Percentiles rank a stretch among this genome's conserved stretches.
phyloP scores from a whole-genome alignment of 2,797 vertebrate species.

The Tarsius wallacei region DNA sequence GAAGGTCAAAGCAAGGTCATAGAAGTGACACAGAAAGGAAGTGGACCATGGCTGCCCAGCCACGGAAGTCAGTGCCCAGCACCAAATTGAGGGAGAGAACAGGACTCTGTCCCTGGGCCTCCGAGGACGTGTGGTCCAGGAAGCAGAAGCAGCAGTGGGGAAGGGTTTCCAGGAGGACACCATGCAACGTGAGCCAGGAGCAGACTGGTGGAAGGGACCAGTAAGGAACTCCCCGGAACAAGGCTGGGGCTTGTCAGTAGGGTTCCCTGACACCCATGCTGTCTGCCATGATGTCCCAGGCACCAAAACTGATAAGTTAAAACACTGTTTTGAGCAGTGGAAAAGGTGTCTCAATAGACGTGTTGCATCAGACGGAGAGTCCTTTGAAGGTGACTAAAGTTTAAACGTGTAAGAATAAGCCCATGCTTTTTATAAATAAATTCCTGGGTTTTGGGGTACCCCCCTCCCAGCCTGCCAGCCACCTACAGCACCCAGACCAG shows the following conservation, averaged over 20 bases:
- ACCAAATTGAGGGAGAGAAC: not conserved
- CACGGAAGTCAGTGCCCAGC: no score
- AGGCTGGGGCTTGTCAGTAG: not conserved
- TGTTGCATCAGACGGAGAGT: no score
- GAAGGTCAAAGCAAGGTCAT: not conserved
- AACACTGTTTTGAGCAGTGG: no score
- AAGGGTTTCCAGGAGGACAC: not conserved
- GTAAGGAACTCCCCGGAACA: not conserved
- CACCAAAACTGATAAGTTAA: no score
- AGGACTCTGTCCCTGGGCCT: not conserved
- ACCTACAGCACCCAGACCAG: rapidly evolving
- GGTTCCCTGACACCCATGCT: not conserved
- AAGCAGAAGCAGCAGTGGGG: not conserved
- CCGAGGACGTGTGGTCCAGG: not conserved
- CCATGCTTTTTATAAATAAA: no score
- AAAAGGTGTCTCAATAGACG: no score
- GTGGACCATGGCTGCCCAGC: no score
- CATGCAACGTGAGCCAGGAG: no score
- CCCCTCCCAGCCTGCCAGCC: not conserved
- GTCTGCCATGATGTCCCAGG: no score
- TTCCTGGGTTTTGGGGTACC: no score
- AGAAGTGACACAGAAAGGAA: not conserved
- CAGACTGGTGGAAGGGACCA: not conserved
- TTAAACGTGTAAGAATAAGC: no score
- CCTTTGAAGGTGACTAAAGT: no score